Evolutionary conservation across 2,797 vertebrate genomes (phyloP), one percentile per base, ranked within the genome.

Genomic region (Pogonophryne albipinna): DNA sequence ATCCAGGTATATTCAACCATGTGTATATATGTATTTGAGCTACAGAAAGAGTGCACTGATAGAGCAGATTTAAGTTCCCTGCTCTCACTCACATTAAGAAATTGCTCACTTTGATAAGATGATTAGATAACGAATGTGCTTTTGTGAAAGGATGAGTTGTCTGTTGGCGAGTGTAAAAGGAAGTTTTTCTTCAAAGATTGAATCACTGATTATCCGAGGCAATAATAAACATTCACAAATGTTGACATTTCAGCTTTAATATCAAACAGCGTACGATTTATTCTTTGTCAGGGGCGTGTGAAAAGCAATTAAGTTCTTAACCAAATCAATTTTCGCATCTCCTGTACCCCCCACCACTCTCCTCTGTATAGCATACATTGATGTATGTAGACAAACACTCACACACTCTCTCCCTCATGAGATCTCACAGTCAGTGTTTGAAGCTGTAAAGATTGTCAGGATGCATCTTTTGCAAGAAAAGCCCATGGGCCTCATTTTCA

Each of bases 401-500:
- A 59, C 14, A 59, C 27, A 65, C 34, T 47, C 49, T 49, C 45
- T 11, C 45, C 4, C 74, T 74, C 10, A 16, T 79, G 78, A 80
- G 72, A 85, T 68, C 62, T 82, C 74, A 84, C 78, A 82, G 80
- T 78, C 50, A 23, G 3, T 73, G 79, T 88, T 85, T 80, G 73
- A 89, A 90, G 85, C 68, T 85, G 85, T 85, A 64, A 84, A 78
- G 74, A 88, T 79, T 88, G 82, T 83, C 85, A 84, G 71, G 76
- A 84, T 78, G 83, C 47, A 9, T 82, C 87, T 79, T 84, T 83
- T 75, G 62, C 74, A 62, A 38, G 76, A 89, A 9, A 92, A 88
- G 70, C 89, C 85, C 86, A 74, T 72, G 86, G 80, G 91, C 64
- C 82, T 92, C 80, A 73, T 87, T 88, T 88, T 77, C 65, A 60